These are phyloP conservation scores for Pipistrellus kuhlii DNA, from an alignment of 2,797 vertebrate genomes.

Conservation along the genomic window DNA sequence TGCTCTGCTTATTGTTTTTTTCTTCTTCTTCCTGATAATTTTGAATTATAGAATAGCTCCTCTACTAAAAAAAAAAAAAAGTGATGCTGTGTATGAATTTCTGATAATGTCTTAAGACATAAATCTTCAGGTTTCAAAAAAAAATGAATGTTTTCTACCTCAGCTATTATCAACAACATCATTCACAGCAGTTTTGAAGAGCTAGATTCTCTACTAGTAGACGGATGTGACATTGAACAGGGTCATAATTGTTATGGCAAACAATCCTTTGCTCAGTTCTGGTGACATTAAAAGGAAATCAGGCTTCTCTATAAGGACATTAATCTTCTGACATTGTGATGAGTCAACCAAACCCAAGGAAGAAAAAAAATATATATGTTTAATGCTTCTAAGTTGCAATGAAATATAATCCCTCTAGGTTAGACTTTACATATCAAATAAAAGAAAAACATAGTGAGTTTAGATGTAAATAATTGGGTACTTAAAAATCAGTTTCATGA, in stretches of 20 bases:
- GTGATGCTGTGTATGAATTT: background rate
- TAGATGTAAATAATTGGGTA: background rate
- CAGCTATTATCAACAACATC: background rate
- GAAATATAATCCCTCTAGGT: background rate
- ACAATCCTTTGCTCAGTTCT: background rate
- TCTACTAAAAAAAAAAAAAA: background rate
- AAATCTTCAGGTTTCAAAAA: constrained; percentile 11
- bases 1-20: constrained; percentile 45
- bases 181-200: background rate
- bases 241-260: background rate
- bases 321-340: background rate
- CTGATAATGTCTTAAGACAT: background rate
- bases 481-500: constrained; percentile 37
- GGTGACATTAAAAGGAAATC: background rate
- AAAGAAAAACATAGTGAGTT: background rate
- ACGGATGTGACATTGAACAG: background rate
- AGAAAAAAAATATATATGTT: background rate
- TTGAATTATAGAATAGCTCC: background rate
- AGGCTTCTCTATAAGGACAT: background rate
- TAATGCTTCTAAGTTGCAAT: constrained; percentile 30
- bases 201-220: background rate
- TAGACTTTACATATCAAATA: constrained; percentile 14
- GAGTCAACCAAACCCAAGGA: background rate
- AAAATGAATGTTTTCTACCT: background rate
- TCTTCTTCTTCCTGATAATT: background rate